Evolutionary conservation across 2,113 vertebrate genomes (phyloP).

Genomic region (Alligator sinensis): DNA sequence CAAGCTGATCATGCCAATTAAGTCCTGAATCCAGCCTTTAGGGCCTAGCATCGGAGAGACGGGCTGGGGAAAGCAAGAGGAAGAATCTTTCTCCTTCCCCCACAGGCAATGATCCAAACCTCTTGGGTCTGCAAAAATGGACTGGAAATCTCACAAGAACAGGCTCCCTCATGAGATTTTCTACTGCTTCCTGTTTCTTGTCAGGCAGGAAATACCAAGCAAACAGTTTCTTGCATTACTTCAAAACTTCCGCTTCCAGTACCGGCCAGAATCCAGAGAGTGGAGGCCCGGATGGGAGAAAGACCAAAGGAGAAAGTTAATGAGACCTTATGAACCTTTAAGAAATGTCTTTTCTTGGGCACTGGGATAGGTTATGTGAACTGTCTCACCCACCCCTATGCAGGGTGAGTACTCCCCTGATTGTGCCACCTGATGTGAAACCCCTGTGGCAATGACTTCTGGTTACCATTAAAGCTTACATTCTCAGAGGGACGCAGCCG

Average conservation of each 20-base stretch:
- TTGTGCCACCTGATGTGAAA: not conserved
- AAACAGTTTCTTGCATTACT: slow-evolving; percentile 43
- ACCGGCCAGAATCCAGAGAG: not conserved
- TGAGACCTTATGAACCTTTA: not conserved
- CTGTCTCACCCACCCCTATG: not conserved
- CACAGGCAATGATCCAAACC: slow-evolving; percentile 16
- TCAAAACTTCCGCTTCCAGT: slow-evolving; percentile 64
- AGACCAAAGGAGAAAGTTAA: not conserved
- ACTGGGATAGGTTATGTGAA: not conserved
- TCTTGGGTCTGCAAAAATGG: not conserved
- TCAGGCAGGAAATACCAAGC: slow-evolving; percentile 72
- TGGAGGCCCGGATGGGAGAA: not conserved
- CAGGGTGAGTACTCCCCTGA: not conserved
- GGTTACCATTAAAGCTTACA: not conserved
- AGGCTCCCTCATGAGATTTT: slow-evolving; percentile 35
- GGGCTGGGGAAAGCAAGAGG: not conserved
- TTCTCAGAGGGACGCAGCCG: not conserved
- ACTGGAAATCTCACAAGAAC: slow-evolving; percentile 61
- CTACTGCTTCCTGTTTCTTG: slow-evolving; percentile 61
- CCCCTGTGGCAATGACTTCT: not conserved
- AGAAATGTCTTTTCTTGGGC: not conserved
- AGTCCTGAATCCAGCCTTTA: not conserved
- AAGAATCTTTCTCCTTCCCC: not conserved
- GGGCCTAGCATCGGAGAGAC: not conserved
- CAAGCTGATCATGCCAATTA: not conserved